phyloP scores from a whole-genome alignment of 2,888 invertebrate species.

The Ormyrus thymus region DNA sequence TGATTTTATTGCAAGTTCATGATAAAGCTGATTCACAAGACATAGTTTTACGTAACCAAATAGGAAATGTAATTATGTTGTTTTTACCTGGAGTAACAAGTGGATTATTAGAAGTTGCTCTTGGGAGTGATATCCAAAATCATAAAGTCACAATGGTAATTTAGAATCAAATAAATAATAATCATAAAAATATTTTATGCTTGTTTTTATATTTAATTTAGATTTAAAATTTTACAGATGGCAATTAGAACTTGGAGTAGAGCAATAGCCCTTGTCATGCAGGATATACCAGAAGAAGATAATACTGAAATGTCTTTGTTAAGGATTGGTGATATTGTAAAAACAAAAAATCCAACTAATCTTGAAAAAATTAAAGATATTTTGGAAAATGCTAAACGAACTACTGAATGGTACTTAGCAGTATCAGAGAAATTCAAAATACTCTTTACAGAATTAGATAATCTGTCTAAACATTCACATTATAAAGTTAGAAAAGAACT shows the following conservation, averaged over 20 bases:
- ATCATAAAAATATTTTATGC: slow-evolving; percentile 3
- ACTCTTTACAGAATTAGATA: slow-evolving; percentile 76
- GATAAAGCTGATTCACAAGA: slow-evolving; percentile 77
- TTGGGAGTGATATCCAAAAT: slow-evolving; percentile 78
- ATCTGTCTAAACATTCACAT: slow-evolving; percentile 79
- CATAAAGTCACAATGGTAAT: slow-evolving; percentile 80
- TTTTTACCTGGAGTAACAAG: slow-evolving; percentile 81
- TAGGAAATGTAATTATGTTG: slow-evolving; percentile 79
- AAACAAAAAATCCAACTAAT: slow-evolving; percentile 62
- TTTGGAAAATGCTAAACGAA: slow-evolving; percentile 73
- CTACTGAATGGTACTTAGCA: slow-evolving; percentile 78
- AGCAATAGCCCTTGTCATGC: slow-evolving; percentile 75
- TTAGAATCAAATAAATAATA: slow-evolving; percentile 57
- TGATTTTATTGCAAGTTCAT: slow-evolving; percentile 80
- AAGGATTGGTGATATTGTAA: slow-evolving; percentile 44
- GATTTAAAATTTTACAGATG: slow-evolving; percentile 63
- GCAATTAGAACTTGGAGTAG: slow-evolving; percentile 75
- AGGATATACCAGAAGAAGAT: slow-evolving; percentile 67
- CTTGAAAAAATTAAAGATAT: slow-evolving; percentile 70
- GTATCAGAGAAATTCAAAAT: slow-evolving; percentile 78
- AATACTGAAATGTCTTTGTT: slow-evolving; percentile 20
- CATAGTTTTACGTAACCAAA: slow-evolving; percentile 75
- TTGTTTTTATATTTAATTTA: slow-evolving; percentile 1
- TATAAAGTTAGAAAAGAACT: slow-evolving; percentile 80
- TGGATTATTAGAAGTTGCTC: slow-evolving; percentile 79